These are phyloP conservation scores for Zosterops hypoxanthus DNA, from an alignment of 2,113 vertebrate genomes.

Conservation along the genomic window DNA sequence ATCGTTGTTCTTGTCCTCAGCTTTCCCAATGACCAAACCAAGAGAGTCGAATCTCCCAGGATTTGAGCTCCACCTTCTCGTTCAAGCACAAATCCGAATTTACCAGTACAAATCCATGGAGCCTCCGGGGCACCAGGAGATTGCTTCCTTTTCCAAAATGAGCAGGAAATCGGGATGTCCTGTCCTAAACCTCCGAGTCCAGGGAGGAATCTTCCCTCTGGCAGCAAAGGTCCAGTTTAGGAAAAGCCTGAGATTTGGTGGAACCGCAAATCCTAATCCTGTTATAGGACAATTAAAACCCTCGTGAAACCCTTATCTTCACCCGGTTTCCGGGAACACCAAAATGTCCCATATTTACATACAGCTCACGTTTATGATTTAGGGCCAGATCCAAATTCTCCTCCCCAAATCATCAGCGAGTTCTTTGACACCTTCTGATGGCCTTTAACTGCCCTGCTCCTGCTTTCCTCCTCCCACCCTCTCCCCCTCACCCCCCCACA, in stretches of 20 bases:
- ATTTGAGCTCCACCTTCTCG: not conserved
- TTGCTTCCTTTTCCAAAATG: not conserved
- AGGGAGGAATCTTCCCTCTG: not conserved
- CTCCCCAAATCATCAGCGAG: not conserved
- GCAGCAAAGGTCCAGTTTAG: accelerated
- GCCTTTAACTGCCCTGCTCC: not conserved
- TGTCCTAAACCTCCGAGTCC: not conserved
- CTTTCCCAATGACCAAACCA: not conserved
- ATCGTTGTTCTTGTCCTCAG: not conserved
- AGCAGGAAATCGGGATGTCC: not conserved
- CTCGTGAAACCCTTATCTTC: not conserved
- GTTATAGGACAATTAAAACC: not conserved
- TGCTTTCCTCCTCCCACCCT: not conserved
- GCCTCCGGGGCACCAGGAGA: slow-evolving; percentile 72
- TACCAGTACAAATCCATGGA: accelerated
- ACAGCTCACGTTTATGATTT: accelerated
- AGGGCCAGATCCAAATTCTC: not conserved
- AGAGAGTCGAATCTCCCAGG: accelerated
- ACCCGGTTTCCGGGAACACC: not conserved
- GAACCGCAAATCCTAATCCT: not conserved
- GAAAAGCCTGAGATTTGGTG: not conserved
- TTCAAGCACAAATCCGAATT: not conserved
- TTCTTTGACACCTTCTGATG: not conserved
- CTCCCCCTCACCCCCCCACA: not conserved
- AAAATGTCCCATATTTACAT: not conserved